Base-by-base conservation (phyloP, 1,140 invertebrate species). In the Paracyclopina nana region DNA sequence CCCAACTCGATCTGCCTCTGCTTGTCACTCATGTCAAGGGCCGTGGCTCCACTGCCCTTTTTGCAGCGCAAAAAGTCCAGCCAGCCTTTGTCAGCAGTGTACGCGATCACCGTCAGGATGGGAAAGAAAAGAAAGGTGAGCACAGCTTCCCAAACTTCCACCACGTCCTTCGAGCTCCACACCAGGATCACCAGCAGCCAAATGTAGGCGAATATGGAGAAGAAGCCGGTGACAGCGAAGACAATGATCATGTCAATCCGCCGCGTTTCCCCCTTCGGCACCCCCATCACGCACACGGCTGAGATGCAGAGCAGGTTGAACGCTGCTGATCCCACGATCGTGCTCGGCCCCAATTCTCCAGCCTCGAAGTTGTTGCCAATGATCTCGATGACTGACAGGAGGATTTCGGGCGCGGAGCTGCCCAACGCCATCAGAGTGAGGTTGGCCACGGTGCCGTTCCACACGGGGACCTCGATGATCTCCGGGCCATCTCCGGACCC, bases 371-470 rank as follows among this genome's bases (percentile, higher is more conserved):
- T 59, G 52, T 74, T 72, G 4, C 65, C 65, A 27, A 74, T 72
- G 45, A 60, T 54, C 61, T 76, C 74, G 53, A 77, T 74, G 49
- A 72, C 65, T 11, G 74, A 73, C 29, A 77, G 60, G 1, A 77
- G 58, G 53, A 77, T 77, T 61, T 77, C 75, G 0, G 75, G 75
- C 2, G 75, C 74, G 25, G 70, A 73, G 5, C 72, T 73, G 4
- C 75, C 75, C 3, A 78, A 60, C 6, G 76, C 75, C 74, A 78
- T 76, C 3, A 78, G 61, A 12, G 74, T 76, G n/a, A 78, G 60
- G 60, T 77, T 78, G 53, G 74, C 74, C 9, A 78, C 74, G 0
- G 75, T 76, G 57, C 75, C 72, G 55, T 77, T 77, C 74, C 75
- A 77, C 24, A 68, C 58, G 8, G 54, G 52, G 61, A 60, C 52